Evolutionary conservation across 2,888 invertebrate species (phyloP), one percentile per base, ranked within the genome.

Genomic region (Colostygia pectinataria): DNA sequence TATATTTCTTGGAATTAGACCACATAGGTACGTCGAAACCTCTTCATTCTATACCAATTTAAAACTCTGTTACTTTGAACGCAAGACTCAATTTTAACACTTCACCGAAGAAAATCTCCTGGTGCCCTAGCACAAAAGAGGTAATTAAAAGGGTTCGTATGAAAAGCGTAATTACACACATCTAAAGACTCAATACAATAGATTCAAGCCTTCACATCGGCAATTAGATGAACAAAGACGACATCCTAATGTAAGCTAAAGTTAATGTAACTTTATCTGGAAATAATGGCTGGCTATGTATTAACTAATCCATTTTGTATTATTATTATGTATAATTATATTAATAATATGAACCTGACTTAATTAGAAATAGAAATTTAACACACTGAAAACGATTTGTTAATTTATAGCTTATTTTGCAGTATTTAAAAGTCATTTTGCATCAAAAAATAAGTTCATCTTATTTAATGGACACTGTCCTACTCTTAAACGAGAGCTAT

Each of bases 91-190:
- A 27, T 18, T 39, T 36, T 5, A 4, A 2, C 6, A 12, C 6
- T 5, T 23, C 9, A 23, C 23, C 6, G 14, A 13, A 27, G 7
- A 28, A 32, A 28, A 25, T 51, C 49, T 46, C 39, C 12, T 13
- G 46, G 43, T 44, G 75, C 79, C 74, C 76, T 71, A 71, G 71
- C 62, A 81, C 80, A 80, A 80, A 80, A 73, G 66, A 65, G 59
- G 38, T 84, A 84, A 88, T 86, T 83, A 83, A 76, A 75, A 77
- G 84, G 84, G 85, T 75, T 63, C 68, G 75, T 74, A 74, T 82
- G 79, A 80, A 83, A 83, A 79, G 65, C 61, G 72, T 82, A 82
- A 88, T 86, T 86, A 83, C 61, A 57, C 49, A 59, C 56, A 55
- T 55, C 45, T 41, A 31, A 53, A 52, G 49, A 56, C 55, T 58